Conservation (phyloP, 2,113 vertebrate genomes). For the Struthio camelus region DNA sequence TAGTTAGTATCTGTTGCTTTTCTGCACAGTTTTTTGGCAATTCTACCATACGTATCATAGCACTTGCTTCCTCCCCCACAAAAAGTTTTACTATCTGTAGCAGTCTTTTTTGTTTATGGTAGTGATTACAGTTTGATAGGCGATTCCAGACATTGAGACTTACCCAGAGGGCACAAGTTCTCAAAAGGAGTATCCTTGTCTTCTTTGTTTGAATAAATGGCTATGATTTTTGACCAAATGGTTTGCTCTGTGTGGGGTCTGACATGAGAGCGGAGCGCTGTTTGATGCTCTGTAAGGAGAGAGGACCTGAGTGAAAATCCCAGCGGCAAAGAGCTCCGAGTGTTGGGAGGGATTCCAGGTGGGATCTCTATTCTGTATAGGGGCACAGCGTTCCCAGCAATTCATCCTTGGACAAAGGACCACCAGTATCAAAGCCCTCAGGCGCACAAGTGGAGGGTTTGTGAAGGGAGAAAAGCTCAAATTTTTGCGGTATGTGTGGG, state of each 20-base stretch:
- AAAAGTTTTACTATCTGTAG: not conserved
- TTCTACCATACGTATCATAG: not conserved
- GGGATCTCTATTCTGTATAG: not conserved
- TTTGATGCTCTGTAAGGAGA: not conserved
- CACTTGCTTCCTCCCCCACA: not conserved
- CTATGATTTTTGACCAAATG: not conserved
- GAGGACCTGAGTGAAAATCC: not conserved
- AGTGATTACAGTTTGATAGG: not conserved
- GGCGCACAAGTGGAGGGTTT: not conserved
- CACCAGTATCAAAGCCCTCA: not conserved
- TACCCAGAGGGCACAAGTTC: not conserved
- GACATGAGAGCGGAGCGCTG: not conserved
- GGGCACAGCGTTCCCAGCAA: not conserved
- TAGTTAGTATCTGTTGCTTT: not conserved
- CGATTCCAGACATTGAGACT: not conserved
- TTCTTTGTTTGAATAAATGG: not conserved
- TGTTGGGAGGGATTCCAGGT: not conserved
- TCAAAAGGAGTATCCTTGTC: not conserved
- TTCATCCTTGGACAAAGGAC: not conserved
- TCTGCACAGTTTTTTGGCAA: not conserved
- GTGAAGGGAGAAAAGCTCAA: not conserved
- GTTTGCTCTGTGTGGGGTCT: slow-evolving; percentile 21
- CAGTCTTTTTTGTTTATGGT: not conserved
- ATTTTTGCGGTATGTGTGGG: not conserved
- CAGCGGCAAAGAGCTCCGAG: not conserved